A percentile compares a stretch with the other conserved stretches of the same genome.
phyloP scores from a whole-genome alignment of 2,888 invertebrate species.

The Amiota minor region DNA sequence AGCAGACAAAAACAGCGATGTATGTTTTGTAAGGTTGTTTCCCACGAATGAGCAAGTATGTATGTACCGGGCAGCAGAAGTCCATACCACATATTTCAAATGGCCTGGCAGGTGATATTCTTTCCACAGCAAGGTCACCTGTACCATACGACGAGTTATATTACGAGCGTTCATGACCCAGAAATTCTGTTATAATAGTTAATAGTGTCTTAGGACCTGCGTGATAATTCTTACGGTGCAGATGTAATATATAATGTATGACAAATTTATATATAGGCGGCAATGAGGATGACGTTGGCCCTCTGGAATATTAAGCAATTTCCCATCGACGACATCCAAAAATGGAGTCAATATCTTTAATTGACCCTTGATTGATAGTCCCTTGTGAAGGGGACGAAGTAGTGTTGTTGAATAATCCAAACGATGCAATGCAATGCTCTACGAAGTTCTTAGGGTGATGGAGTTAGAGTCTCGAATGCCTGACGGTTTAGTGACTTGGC shows the following conservation, averaged over 20 bases:
- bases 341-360: conserved; percentile 42
- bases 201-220: conserved; percentile 28
- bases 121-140: conserved; percentile 32
- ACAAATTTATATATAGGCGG: no score
- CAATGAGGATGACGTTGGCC: conserved; percentile 17
- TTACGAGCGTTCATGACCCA: background rate
- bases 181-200: conserved; percentile 27
- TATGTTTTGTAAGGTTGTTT: conserved; percentile 7
- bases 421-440: conserved; percentile 22
- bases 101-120: conserved; percentile 3
- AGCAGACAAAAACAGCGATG: background rate
- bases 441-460: conserved; percentile 1
- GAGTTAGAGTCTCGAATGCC: conserved; percentile 30
- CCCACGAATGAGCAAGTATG: conserved; percentile 32
- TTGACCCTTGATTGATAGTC: background rate
- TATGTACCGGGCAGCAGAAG: background rate
- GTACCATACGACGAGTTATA: conserved; percentile 37
- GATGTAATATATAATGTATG: conserved; percentile 17
- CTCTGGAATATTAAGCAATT: conserved; percentile 17
- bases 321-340: conserved; percentile 28
- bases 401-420: conserved; percentile 29
- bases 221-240: conserved; percentile 40
- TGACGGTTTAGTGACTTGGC: conserved; percentile 21
- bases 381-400: conserved; percentile 11
- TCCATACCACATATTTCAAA: conserved; percentile 36